Percentiles rank a stretch among this genome's conserved stretches.
Evolutionary conservation across 2,888 invertebrate genomes (phyloP).

Genomic region (Zaprionus obscuricornis): DNA sequence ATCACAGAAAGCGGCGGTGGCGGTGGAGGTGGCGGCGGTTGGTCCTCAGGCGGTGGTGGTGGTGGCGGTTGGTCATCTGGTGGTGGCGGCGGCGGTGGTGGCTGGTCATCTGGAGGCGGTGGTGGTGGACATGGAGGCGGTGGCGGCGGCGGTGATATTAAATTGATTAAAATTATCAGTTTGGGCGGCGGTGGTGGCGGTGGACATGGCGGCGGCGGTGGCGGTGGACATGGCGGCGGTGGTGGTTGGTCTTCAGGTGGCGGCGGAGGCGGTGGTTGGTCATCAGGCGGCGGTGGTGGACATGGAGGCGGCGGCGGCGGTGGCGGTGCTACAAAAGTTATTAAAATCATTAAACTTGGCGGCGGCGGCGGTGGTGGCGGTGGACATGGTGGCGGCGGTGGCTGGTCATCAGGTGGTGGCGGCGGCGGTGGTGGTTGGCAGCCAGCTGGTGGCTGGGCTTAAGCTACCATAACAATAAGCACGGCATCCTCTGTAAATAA

Average conservation of each 20-base stretch:
- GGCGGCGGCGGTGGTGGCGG: slow-evolving; percentile 52
- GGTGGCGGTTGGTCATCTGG: slow-evolving; percentile 50
- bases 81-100: slow-evolving; percentile 57
- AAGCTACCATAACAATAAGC: slow-evolving; percentile 18
- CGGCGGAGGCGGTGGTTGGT: slow-evolving; percentile 8
- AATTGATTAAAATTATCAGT: no score
- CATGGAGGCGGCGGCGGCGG: slow-evolving; percentile 50
- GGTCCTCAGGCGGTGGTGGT: slow-evolving; percentile 50
- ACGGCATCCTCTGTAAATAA: slow-evolving; percentile 55
- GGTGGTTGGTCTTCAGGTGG: slow-evolving; percentile 21
- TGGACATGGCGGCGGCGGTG: slow-evolving; percentile 36
- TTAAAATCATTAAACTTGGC: slow-evolving; percentile 50
- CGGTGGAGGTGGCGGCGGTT: slow-evolving; percentile 58
- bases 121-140: slow-evolving; percentile 40
- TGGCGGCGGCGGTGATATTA: slow-evolving; percentile 47
- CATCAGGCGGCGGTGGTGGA: slow-evolving; percentile 40
- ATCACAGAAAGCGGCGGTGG: slow-evolving; percentile 62
- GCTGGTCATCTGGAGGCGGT: slow-evolving; percentile 24
- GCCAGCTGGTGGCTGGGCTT: slow-evolving; percentile 79
- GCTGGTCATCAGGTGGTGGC: slow-evolving; percentile 44
- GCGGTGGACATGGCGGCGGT: slow-evolving; percentile 39
- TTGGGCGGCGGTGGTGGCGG: slow-evolving; percentile 23
- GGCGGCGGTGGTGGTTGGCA: slow-evolving; percentile 70
- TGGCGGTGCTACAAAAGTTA: slow-evolving; percentile 45
- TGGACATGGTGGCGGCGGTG: slow-evolving; percentile 30